These are phyloP conservation scores for Lycocerus yunnanus DNA, from an alignment of 2,888 invertebrate genomes.

Conservation along the genomic window DNA sequence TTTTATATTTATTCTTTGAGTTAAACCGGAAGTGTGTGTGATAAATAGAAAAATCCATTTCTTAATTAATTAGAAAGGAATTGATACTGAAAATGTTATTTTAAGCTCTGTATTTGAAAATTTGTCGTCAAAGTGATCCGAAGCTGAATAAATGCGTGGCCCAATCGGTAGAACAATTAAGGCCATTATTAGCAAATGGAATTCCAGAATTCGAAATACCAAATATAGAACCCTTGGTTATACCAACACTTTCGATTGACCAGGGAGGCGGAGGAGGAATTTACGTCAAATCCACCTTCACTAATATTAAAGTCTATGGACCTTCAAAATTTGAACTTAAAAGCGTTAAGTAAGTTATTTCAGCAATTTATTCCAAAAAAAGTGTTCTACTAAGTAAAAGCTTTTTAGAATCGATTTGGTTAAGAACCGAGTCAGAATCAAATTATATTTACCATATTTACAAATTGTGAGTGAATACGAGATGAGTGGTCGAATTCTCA, in stretches of 20 bases:
- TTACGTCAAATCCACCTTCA: slow-evolving; percentile 56
- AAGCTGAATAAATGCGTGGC: slow-evolving; percentile 55
- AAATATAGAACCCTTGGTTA: slow-evolving; percentile 53
- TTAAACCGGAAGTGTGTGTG: not conserved
- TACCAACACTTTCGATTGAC: slow-evolving; percentile 53
- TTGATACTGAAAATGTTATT: slow-evolving; percentile 5
- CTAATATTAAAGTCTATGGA: slow-evolving; percentile 58
- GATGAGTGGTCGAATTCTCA: slow-evolving; percentile 70
- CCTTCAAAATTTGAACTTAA: slow-evolving; percentile 54
- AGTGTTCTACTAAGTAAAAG: not conserved
- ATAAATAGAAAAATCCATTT: not conserved
- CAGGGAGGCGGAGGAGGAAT: slow-evolving; percentile 50
- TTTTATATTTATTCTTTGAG: not conserved
- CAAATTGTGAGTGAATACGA: slow-evolving; percentile 68
- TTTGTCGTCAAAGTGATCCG: slow-evolving; percentile 55
- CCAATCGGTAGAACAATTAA: slow-evolving; percentile 50
- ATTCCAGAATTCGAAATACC: slow-evolving; percentile 55
- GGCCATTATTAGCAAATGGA: slow-evolving; percentile 52
- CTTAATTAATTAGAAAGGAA: not conserved
- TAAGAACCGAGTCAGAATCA: slow-evolving; percentile 63
- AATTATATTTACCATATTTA: slow-evolving; percentile 67
- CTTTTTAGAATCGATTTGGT: slow-evolving; percentile 61
- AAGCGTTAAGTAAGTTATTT: slow-evolving; percentile 26
- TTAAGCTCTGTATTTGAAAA: slow-evolving; percentile 53
- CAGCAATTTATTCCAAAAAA: not conserved